phyloP scores from a whole-genome alignment of 2,797 vertebrate genomes.

The Sebastes kiyomatsui region DNA sequence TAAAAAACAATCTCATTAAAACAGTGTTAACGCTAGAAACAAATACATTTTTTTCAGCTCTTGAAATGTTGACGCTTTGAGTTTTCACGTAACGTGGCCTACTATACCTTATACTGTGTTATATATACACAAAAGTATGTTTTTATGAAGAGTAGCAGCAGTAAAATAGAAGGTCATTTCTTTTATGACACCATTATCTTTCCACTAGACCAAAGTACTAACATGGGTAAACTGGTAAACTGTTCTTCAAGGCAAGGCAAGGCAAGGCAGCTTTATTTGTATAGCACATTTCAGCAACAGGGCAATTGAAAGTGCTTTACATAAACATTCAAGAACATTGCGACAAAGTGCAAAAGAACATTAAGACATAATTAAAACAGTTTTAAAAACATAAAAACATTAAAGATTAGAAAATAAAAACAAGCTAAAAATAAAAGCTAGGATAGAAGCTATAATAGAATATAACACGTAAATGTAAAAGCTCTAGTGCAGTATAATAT shows the following conservation, averaged over 20 bases:
- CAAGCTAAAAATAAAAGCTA: too few species aligned
- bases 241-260: too few species aligned
- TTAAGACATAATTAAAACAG: too few species aligned
- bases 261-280: too few species aligned
- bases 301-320: too few species aligned
- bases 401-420: too few species aligned
- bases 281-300: too few species aligned
- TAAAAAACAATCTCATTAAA: not conserved
- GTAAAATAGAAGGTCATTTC: not conserved
- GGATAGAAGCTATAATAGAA: too few species aligned
- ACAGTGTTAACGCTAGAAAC: not conserved
- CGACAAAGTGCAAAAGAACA: too few species aligned
- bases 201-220: not conserved
- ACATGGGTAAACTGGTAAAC: not conserved
- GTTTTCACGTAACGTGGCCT: not conserved
- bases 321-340: too few species aligned
- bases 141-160: not conserved
- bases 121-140: not conserved
- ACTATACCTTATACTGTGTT: not conserved
- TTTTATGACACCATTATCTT: not conserved
- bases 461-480: rapidly evolving
- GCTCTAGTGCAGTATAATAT: too few species aligned
- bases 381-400: too few species aligned
- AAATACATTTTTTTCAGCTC: not conserved
- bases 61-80: not conserved